phyloP scores from a whole-genome alignment of 2,113 vertebrate genomes.

The Vulpes ferrilata region DNA sequence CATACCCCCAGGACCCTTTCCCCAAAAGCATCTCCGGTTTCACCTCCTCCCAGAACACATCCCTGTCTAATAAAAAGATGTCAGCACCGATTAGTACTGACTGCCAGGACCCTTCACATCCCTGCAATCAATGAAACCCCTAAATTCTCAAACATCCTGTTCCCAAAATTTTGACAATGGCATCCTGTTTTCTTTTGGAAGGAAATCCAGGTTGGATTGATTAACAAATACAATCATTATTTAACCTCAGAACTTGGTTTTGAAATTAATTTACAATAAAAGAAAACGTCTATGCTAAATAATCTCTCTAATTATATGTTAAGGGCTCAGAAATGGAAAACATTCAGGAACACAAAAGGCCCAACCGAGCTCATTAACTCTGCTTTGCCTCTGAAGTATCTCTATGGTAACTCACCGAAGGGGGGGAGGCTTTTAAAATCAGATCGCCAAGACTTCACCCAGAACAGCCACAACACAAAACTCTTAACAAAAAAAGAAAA shows the following conservation, averaged over 20 bases:
- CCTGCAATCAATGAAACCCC: neutral
- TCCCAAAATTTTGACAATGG: conserved; percentile 59
- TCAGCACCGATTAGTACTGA: too few relatives aligned
- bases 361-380: conserved; percentile 84
- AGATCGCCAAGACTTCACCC: conserved; percentile 73
- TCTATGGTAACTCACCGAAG: conserved; percentile 79
- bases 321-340: conserved; percentile 86
- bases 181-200: conserved; percentile 79
- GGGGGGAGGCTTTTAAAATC: conserved; percentile 69
- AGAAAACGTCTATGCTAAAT: conserved; percentile 79
- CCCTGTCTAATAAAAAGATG: neutral
- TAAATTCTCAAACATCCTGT: conserved; percentile 59
- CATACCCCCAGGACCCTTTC: fast-evolving
- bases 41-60: neutral
- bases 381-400: conserved; percentile 80
- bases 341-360: conserved; percentile 85
- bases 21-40: neutral
- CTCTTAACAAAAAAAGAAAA: neutral
- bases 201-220: conserved; percentile 86
- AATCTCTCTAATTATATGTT: conserved; percentile 88
- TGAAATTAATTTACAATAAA: conserved; percentile 84
- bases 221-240: conserved; percentile 84
- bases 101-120: conserved; percentile 17
- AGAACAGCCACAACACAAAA: conserved; percentile 78
- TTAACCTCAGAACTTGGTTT: conserved; percentile 87